phyloP scores from a whole-genome alignment of 2,113 vertebrate species.

The human (Homo sapiens) region GRCh38 chr5:37877501-37878000 shows the following conservation, averaged over 20 bases:
- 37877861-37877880: constrained; percentile 76
- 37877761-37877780: constrained; percentile 69
- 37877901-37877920: constrained; percentile 58
- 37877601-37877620: not conserved
- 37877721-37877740: constrained; percentile 72
- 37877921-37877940: constrained; percentile 48
- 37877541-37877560: not conserved
- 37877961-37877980: constrained; percentile 76
- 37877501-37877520: not conserved
- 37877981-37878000: constrained; percentile 74
- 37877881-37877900: constrained; percentile 69
- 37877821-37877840: constrained; percentile 79
- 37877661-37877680: not conserved
- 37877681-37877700: constrained; percentile 33
- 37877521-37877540: not conserved
- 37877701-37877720: constrained; percentile 58
- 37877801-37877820: constrained; percentile 64
- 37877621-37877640: not conserved
- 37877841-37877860: constrained; percentile 75
- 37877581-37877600: not conserved
- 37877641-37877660: not conserved
- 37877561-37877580: not conserved
- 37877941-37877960: constrained; percentile 80
- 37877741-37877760: constrained; percentile 56
- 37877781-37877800: constrained; percentile 63